phyloP scores from a whole-genome alignment of 2,113 vertebrate genomes.

The Egretta garzetta region DNA sequence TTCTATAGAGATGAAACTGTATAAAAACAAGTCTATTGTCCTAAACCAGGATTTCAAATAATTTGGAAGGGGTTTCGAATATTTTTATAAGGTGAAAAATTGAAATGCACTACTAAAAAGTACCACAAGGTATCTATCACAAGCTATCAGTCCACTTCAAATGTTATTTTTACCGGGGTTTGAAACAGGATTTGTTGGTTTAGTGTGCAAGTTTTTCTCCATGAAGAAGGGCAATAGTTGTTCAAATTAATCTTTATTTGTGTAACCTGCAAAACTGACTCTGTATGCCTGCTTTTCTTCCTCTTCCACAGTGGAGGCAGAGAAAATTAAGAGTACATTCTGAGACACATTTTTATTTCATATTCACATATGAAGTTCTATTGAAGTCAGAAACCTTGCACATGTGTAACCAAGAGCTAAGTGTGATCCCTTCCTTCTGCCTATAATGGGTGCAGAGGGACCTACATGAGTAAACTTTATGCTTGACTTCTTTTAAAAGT shows the following conservation, averaged over 20 bases:
- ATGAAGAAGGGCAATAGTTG: not conserved
- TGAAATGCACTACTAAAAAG: not conserved
- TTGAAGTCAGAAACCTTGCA: not conserved
- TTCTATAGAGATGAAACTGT: not conserved
- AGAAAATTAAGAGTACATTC: not conserved
- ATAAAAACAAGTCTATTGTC: not conserved
- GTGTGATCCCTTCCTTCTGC: not conserved
- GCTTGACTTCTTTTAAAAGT: constrained; percentile 20
- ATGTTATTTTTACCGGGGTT: not conserved
- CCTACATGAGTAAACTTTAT: constrained; percentile 46
- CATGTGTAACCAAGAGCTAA: not conserved
- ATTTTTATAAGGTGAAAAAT: not conserved
- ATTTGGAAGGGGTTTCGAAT: not conserved
- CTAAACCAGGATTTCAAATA: not conserved
- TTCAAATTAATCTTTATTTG: not conserved
- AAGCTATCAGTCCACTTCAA: not conserved
- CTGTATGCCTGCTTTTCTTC: not conserved
- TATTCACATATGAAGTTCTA: not conserved
- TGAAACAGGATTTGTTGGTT: not conserved
- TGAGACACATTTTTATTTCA: not conserved
- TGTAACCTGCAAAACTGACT: not conserved
- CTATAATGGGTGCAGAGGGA: not conserved
- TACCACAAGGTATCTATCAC: not conserved
- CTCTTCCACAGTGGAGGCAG: not conserved
- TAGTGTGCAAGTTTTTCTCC: not conserved